Evolutionary conservation across 1,140 invertebrate genomes (phyloP).

Genomic region (Drosophila albomicans): DNA sequence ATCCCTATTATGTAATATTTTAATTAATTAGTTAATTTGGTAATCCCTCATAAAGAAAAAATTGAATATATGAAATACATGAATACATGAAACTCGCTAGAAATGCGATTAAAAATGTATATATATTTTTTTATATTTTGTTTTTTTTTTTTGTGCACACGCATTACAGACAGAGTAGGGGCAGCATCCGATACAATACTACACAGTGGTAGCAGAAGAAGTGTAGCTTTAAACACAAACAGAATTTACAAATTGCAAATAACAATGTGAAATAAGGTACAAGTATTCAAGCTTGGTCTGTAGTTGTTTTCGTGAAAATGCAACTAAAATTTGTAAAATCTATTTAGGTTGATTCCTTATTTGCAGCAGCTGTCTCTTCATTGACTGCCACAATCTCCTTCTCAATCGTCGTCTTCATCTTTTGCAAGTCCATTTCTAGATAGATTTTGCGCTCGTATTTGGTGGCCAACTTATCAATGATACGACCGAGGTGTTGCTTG

Average conservation of each 20-base stretch:
- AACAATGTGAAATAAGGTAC: not conserved
- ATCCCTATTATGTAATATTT: no score
- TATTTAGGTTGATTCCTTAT: conserved; percentile 12
- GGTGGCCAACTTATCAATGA: conserved; percentile 42
- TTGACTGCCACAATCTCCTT: conserved; percentile 55
- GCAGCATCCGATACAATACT: conserved; percentile 7
- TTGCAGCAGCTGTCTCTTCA: conserved; percentile 39
- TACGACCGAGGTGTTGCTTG: conserved; percentile 26
- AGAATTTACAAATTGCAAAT: conserved; percentile 1
- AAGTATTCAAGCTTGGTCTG: not conserved
- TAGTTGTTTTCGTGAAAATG: not conserved
- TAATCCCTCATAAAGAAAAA: no score
- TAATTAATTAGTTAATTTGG: no score
- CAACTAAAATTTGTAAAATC: conserved; percentile 6
- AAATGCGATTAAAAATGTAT: not conserved
- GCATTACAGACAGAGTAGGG: not conserved
- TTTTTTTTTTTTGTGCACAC: conserved; percentile 2
- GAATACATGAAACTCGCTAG: no score
- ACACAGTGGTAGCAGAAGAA: not conserved
- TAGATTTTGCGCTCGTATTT: conserved; percentile 47
- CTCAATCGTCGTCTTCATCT: conserved; percentile 54
- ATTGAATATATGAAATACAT: no score
- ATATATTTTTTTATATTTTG: conserved; percentile 2
- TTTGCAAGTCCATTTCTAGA: conserved; percentile 53
- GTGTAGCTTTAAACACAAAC: conserved; percentile 2